Conservation (phyloP, 2,888 invertebrate species). For the Nephrotoma guestfalica region DNA sequence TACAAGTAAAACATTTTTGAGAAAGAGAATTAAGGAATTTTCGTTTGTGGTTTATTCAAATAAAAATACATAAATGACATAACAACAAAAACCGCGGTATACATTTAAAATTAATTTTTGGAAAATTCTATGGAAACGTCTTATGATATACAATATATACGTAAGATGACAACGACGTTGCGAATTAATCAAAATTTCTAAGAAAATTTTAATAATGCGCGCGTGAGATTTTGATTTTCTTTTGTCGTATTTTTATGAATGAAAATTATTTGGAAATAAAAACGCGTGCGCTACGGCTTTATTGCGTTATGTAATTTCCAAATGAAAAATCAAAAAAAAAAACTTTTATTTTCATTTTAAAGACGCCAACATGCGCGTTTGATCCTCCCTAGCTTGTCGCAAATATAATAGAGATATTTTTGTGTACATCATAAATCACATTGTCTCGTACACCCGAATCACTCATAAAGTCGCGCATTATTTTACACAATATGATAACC, state of each 20-base stretch:
- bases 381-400: not conserved
- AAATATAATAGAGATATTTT: not conserved
- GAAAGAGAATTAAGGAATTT: not conserved
- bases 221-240: not conserved
- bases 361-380: not conserved
- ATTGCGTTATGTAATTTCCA: not conserved
- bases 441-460: not conserved
- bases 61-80: not conserved
- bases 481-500: not conserved
- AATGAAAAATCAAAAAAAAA: not conserved
- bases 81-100: not conserved
- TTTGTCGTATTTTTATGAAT: not conserved
- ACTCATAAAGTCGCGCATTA: not conserved
- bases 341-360: not conserved
- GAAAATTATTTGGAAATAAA: not conserved
- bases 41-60: not conserved
- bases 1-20: not conserved
- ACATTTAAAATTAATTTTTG: not conserved
- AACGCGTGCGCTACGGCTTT: not conserved
- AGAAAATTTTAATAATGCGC: not conserved
- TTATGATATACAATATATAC: not conserved
- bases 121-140: not conserved
- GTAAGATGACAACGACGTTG: not conserved
- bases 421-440: not conserved
- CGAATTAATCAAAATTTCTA: not conserved